Evolutionary conservation across 2,797 vertebrate genomes (phyloP), one percentile per base, ranked within the genome.

Genomic region (Mico argentatus): DNA sequence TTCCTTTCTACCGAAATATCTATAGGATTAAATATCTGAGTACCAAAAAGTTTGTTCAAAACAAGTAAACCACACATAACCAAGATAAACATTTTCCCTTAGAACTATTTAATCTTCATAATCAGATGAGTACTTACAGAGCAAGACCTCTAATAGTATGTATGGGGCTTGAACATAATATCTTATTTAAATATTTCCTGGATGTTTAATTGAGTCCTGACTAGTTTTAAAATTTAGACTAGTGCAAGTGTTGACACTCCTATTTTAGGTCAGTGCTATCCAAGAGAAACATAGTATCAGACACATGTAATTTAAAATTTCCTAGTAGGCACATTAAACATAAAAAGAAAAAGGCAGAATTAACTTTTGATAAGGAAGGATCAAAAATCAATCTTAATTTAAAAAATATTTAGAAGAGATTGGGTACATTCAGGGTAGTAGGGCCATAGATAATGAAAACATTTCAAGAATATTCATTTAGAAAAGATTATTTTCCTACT

Each of bases 111-210:
- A 89, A 85, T 88, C 14, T 80, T 81, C 67, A 85, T 39, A 87
- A 64, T 83, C 55, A 36, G 33, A 90, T 55, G 19, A 94, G 4
- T 39, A n/a, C 24, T 83, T 73, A 36, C 80, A 70, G 14, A 30
- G 44, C 27, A 91, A 92, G 55, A 61, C 15, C 13, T 87, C 17
- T 44, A 64, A 50, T 7, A 75, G 41, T 82, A 88, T 85, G 4
- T 64, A 92, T 89, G 22, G 44, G 26, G 77, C 11, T 88, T 88
- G 27, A 88, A 95, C 79, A 70, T 46, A 59, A 30, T 14, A 46
- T 22, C 27, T 67, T 73, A 22, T 67, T 90, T 81, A 84, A 67
- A 73, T 75, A 97, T 86, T 95, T 92, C 94, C 26, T 95, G 26
- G 48, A 95, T 86, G 27, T 55, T 81, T 79, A 92, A 75, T 75